A percentile compares a stretch with the other conserved stretches of the same genome.
Conservation (phyloP, 2,113 vertebrate genomes). For the Dolichallabes microphthalmus region DNA sequence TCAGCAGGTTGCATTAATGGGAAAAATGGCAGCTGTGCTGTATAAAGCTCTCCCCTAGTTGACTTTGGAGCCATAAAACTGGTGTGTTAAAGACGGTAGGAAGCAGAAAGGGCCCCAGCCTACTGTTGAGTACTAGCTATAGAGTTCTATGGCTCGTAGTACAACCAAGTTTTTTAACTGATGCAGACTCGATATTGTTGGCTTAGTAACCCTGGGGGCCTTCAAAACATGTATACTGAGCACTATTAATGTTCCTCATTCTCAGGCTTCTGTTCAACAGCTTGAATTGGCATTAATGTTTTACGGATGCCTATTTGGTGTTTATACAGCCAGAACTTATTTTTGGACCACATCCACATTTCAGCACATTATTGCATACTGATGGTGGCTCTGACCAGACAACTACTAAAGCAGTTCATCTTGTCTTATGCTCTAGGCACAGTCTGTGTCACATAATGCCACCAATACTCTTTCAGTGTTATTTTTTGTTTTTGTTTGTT, state of each 20-base stretch:
- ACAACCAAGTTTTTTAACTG: slow-evolving; percentile 3
- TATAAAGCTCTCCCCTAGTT: slow-evolving; percentile 33
- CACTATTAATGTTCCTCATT: slow-evolving; percentile 11
- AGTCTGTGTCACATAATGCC: not conserved
- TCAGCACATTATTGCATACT: not conserved
- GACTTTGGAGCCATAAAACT: slow-evolving; percentile 17
- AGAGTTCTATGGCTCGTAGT: not conserved
- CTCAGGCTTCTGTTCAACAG: slow-evolving; percentile 25
- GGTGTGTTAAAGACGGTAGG: slow-evolving; percentile 18
- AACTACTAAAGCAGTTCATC: not conserved
- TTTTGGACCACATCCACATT: slow-evolving; percentile 29
- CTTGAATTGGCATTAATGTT: not conserved
- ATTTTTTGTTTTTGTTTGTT: slow-evolving; percentile 20
- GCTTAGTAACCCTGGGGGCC: slow-evolving; percentile 40
- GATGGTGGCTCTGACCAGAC: not conserved
- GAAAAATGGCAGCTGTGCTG: slow-evolving; percentile 37
- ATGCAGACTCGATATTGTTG: slow-evolving; percentile 8
- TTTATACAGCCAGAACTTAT: not conserved
- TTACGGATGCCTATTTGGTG: not conserved
- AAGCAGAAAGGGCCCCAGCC: not conserved
- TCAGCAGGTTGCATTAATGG: slow-evolving; percentile 36
- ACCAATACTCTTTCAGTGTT: slow-evolving; percentile 33
- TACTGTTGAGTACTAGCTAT: slow-evolving; percentile 32
- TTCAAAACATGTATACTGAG: slow-evolving; percentile 16
- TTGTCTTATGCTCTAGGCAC: not conserved